These are phyloP conservation scores for Sterrhoptilus dennistouni DNA, from an alignment of 2,113 vertebrate genomes.

Conservation along the genomic window DNA sequence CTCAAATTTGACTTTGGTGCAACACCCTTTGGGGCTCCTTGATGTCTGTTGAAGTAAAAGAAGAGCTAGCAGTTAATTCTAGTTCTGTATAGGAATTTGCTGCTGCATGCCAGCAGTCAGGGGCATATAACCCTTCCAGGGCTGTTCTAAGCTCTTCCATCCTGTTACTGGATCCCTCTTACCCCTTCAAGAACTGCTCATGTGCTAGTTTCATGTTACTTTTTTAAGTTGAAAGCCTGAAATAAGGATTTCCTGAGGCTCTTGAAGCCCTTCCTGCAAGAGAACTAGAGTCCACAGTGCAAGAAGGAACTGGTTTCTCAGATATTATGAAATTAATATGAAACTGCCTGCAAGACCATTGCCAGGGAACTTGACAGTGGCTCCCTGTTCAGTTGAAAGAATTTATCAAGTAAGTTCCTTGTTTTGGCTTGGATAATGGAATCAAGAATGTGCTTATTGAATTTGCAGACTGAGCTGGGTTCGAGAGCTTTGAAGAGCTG, in stretches of 20 bases:
- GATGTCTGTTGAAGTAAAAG: background rate
- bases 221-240: background rate
- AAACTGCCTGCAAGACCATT: background rate
- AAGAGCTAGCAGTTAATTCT: background rate
- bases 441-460: slow-evolving; percentile 13
- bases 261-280: background rate
- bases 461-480: slow-evolving; percentile 4
- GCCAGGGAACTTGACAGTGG: background rate
- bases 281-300: background rate
- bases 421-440: slow-evolving; percentile 16
- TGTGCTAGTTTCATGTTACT: background rate
- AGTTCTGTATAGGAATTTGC: background rate
- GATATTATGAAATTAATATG: background rate
- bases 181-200: background rate
- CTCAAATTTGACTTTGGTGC: background rate
- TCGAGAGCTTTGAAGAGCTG: background rate
- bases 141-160: background rate
- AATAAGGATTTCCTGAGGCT: background rate
- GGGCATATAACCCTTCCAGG: background rate
- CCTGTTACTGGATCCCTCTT: background rate
- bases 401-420: slow-evolving; percentile 14
- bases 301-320: background rate
- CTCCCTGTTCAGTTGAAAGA: slow-evolving; percentile 19
- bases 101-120: background rate
- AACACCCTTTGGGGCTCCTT: background rate